Percentiles rank a stretch among this genome's conserved stretches.
Evolutionary conservation across 2,888 invertebrate genomes (phyloP).

Genomic region (Sinotaia quadrata): DNA sequence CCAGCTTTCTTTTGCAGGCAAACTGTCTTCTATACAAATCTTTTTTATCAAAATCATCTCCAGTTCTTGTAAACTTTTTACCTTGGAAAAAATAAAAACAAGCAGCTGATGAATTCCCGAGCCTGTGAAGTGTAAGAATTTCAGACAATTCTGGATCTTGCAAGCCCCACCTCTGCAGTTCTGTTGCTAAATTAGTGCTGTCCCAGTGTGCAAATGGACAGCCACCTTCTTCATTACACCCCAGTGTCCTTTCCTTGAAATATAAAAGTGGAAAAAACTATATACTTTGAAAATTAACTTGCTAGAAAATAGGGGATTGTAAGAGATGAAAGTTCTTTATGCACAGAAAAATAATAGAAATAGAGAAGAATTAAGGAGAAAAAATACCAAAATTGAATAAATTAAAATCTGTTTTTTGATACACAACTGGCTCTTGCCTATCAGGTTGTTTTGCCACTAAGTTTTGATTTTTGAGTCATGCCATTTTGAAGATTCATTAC

Average conservation of each 20-base stretch:
- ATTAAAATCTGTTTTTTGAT: no score
- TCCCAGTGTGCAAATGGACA: conserved; percentile 60
- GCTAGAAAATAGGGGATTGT: not conserved
- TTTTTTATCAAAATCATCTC: no score
- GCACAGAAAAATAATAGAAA: not conserved
- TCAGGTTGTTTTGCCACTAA: no score
- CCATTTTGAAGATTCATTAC: no score
- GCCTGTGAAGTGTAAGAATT: conserved; percentile 25
- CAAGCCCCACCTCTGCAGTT: not conserved
- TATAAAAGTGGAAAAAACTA: no score
- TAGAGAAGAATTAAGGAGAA: not conserved
- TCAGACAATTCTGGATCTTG: conserved; percentile 5
- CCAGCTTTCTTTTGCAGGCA: no score
- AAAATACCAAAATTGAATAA: not conserved
- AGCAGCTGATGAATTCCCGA: conserved; percentile 31
- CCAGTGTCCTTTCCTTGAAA: conserved; percentile 34
- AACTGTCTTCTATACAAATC: no score
- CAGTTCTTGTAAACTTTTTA: not conserved
- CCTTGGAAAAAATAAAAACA: conserved; percentile 28
- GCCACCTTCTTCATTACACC: conserved; percentile 48
- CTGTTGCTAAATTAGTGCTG: conserved; percentile 31
- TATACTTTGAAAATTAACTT: no score
- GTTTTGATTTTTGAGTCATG: no score
- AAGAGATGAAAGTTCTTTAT: not conserved
- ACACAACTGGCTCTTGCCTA: no score